Base-by-base conservation (phyloP, 2,797 vertebrate genomes). In the Tiaroga cobitis region DNA sequence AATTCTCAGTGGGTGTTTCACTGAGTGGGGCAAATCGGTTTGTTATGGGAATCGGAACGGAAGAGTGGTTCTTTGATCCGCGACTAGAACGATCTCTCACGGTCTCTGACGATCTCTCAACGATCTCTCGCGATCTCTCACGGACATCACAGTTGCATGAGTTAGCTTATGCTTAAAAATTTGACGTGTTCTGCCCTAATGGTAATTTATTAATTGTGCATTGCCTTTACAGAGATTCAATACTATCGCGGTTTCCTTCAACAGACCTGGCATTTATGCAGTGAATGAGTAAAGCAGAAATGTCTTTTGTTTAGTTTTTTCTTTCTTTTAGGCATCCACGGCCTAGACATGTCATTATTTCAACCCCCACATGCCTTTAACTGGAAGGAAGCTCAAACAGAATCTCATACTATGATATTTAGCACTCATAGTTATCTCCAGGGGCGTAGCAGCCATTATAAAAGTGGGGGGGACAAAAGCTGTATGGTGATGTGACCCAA, bases 301-400 rank as follows among this genome's bases (percentile, higher is more conserved):
- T 59, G 8, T n/a, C 29, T 41, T 49, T 65, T n/a, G 3, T 29
- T 51, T 37, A 54, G 19, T 63, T 73, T 41, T 81, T 63, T 19
- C 2, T 1, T 80, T 87, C 77, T 77, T 90, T 82, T 81, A 92
- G 90, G 90, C 89, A 90, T 89, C 87, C 8, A 29, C 88, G 88
- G 90, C 90, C 77, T 65, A 59, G 92, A 70, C 90, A 88, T 90
- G 87, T 88, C 91, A 93, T 94, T 93, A 94, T 91, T 92, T 90
- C 90, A 93, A 93, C 93, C 90, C 93, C 88, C 84, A 88, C 87
- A 76, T 89, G 88, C 85, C 89, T 76, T 90, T 77, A 89, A 92
- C 94, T 89, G 88, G 89, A 90, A 91, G 85, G 69, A 59, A 89
- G 83, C 86, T 88, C 88, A 34, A 13, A 88, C 81, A 92, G 92